Base-by-base conservation (phyloP, 2,113 vertebrate species). In the Epinephelus fuscoguttatus region DNA sequence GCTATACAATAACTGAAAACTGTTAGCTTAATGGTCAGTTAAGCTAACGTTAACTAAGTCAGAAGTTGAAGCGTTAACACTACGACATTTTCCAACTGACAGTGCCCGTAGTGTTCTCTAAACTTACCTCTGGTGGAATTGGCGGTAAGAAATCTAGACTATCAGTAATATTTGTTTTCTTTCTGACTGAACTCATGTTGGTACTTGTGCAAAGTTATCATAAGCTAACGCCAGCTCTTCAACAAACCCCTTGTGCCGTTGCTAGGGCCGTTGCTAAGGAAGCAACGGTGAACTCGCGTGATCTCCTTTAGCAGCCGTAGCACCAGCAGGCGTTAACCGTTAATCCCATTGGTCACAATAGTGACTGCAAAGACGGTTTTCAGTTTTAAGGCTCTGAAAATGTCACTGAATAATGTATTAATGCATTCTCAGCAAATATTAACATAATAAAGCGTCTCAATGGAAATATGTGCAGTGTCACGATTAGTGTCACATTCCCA, bases 261-360 rank as follows among this genome's bases (percentile, higher is more conserved):
- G 75, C 84, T 70, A 87, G 3, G 76, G 19, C 3, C 52, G 90
- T 91, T 91, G 75, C 84, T 84, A 91, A 17, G 90, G 57, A 72
- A 64, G 33, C 72, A 79, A 71, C 1, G 2, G 68, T 21, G 18
- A 25, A 25, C 77, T 69, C 72, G 21, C 74, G 53, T 45, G 64
- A 75, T 33, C 63, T 49, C 18, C 15, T 50, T 1, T 6, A 37
- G 33, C 33, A 37, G 4, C 5, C 33, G 33, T 37, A 18, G 49
- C 17, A 50, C 49, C 49, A 18, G 15, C 49, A 17, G 2, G 17
- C 17, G 49, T 15, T 50, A 33, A 42, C 10, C 42, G 8, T 42
- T 11, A 42, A 42, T 37, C 33, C 33, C 6, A 4, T 37, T 6
- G 5, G 33, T 37, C 33, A 37, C 33, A 33, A 5, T 33, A 33